phyloP scores from a whole-genome alignment of 2,113 vertebrate species.

The Cromileptes altivelis region DNA sequence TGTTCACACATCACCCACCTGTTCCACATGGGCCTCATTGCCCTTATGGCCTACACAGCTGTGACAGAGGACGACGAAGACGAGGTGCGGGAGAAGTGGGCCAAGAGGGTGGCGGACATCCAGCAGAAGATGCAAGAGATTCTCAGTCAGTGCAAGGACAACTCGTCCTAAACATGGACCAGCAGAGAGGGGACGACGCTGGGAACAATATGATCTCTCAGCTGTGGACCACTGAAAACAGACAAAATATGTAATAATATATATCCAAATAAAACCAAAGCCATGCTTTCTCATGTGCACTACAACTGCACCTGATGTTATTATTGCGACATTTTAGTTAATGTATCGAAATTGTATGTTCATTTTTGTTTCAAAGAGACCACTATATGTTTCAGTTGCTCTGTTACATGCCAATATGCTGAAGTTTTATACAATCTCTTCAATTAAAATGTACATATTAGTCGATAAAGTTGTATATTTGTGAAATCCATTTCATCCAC shows the following conservation, averaged over 20 bases:
- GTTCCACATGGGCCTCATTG: constrained; percentile 86
- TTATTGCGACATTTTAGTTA: constrained; percentile 24
- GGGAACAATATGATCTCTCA: constrained; percentile 23
- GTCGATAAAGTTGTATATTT: constrained; percentile 11
- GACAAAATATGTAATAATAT: constrained; percentile 42
- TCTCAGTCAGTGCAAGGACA: constrained; percentile 78
- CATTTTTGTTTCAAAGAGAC: constrained; percentile 39
- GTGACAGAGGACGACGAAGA: constrained; percentile 86
- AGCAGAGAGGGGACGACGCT: constrained; percentile 2
- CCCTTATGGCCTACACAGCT: constrained; percentile 84
- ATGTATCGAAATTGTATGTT: constrained; percentile 20
- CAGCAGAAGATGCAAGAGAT: constrained; percentile 85
- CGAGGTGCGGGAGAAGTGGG: constrained; percentile 83
- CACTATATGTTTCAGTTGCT: constrained; percentile 48
- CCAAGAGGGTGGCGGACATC: constrained; percentile 79
- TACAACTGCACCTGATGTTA: constrained; percentile 20
- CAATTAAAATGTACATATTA: constrained; percentile 54
- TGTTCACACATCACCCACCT: constrained; percentile 84
- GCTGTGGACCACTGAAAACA: constrained; percentile 51
- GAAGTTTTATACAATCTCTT: constrained; percentile 57
- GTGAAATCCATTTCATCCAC: background rate
- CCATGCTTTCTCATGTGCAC: constrained; percentile 39
- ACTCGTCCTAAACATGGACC: constrained; percentile 34
- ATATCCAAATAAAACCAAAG: constrained; percentile 57
- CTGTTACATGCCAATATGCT: constrained; percentile 49